Evolutionary conservation across 2,113 vertebrate species (phyloP).

Genomic region (Coracopsis vasa): DNA sequence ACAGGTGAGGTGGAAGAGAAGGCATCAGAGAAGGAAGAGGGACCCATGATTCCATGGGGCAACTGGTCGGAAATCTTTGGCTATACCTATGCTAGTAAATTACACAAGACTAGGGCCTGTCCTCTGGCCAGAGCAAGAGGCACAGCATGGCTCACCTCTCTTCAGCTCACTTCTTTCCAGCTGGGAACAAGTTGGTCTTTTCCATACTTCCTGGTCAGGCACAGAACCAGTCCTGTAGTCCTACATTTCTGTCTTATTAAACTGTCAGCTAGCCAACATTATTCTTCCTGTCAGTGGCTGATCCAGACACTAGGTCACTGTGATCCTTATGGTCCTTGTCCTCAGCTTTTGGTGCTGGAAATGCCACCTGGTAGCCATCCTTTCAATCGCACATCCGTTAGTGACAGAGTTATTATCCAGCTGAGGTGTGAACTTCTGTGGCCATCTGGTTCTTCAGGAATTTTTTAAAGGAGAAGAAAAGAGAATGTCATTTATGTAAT

Average conservation of each 20-base stretch:
- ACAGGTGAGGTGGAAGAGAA: not conserved
- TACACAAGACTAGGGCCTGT: not conserved
- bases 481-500: not conserved
- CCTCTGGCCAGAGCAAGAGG: not conserved
- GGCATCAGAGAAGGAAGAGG: not conserved
- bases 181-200: not conserved
- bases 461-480: not conserved
- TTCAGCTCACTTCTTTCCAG: not conserved
- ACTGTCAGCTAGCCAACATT: not conserved
- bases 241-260: not conserved
- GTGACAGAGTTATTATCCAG: not conserved
- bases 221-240: not conserved
- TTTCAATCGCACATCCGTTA: not conserved
- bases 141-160: not conserved
- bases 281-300: not conserved
- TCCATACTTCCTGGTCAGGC: not conserved
- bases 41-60: accelerated
- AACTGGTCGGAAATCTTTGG: not conserved
- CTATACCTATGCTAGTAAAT: not conserved
- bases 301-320: not conserved
- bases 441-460: not conserved
- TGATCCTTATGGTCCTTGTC: not conserved
- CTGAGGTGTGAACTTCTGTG: not conserved
- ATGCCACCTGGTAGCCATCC: not conserved
- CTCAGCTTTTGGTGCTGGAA: not conserved